Conservation (phyloP, 2,888 invertebrate genomes). For the Agonopterix alstromeriana region DNA sequence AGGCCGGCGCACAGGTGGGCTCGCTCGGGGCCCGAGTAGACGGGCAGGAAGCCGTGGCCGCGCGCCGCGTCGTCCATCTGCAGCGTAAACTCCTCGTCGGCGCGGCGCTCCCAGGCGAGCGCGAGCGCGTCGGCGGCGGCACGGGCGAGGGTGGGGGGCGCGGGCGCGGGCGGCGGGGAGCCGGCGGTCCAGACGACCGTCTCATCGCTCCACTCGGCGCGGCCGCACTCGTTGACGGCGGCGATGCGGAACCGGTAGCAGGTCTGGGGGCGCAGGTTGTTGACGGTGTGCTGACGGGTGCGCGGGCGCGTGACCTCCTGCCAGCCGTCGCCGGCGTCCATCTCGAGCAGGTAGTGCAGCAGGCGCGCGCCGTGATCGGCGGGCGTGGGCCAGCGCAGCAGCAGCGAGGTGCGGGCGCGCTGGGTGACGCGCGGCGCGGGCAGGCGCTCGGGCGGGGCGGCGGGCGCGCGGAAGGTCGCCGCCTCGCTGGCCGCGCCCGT, state of each 20-base stretch:
- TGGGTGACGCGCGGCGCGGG: conserved; percentile 84
- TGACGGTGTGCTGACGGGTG: conserved; percentile 84
- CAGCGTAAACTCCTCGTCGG: conserved; percentile 88
- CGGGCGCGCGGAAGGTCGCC: conserved; percentile 86
- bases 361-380: conserved; percentile 89
- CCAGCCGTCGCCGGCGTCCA: conserved; percentile 84
- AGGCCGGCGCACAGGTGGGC: conserved; percentile 81
- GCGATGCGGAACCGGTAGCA: conserved; percentile 89
- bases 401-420: conserved; percentile 83
- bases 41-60: conserved; percentile 86
- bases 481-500: conserved; percentile 87
- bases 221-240: conserved; percentile 88
- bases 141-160: conserved; percentile 82
- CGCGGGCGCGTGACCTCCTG: conserved; percentile 84
- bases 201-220: conserved; percentile 83
- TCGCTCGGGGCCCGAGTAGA: conserved; percentile 86
- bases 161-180: conserved; percentile 86
- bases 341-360: conserved; percentile 85
- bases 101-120: conserved; percentile 85
- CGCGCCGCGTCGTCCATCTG: conserved; percentile 85
- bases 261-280: conserved; percentile 86
- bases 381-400: conserved; percentile 83
- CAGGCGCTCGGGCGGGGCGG: conserved; percentile 87
- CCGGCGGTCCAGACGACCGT: conserved; percentile 85
- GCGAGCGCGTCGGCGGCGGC: conserved; percentile 80